Percentiles rank a stretch among this genome's conserved stretches.
Evolutionary conservation across 2,797 vertebrate species (phyloP).

Genomic region (Amniataba percoides): DNA sequence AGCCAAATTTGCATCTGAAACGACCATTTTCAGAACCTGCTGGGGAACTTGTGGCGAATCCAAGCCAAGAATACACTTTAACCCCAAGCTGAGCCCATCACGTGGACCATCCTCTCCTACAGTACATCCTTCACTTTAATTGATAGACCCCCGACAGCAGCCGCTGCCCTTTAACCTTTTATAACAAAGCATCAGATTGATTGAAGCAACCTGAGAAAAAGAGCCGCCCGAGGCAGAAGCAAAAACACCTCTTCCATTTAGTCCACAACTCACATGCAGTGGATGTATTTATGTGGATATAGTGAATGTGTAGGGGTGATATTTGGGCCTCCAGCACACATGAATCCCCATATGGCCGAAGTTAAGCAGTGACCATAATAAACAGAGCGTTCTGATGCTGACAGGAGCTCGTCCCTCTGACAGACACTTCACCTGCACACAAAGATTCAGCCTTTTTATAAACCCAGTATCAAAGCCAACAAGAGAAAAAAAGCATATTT

Average conservation of each 20-base stretch:
- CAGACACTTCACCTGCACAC: background rate
- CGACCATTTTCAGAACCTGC: no score
- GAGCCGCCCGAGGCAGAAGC: background rate
- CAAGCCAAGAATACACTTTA: background rate
- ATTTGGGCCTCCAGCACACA: background rate
- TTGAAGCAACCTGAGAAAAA: background rate
- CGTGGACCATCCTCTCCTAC: background rate
- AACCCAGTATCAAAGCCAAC: no score
- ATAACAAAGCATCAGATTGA: background rate
- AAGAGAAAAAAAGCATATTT: background rate
- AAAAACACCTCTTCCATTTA: background rate
- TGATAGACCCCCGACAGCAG: background rate
- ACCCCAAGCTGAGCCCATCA: background rate
- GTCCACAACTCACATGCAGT: background rate
- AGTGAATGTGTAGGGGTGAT: background rate
- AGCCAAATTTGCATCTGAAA: no score
- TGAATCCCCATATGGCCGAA: background rate
- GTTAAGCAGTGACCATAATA: background rate
- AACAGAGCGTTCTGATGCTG: no score
- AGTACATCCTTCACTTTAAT: background rate
- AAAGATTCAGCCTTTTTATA: background rate
- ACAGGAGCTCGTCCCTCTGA: background rate
- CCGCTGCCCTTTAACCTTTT: slow-evolving; percentile 1
- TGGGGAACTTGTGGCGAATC: no score
- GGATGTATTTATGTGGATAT: slow-evolving; percentile 2